Conservation (phyloP, 2,888 invertebrate genomes). For the Ochlodes sylvanus region DNA sequence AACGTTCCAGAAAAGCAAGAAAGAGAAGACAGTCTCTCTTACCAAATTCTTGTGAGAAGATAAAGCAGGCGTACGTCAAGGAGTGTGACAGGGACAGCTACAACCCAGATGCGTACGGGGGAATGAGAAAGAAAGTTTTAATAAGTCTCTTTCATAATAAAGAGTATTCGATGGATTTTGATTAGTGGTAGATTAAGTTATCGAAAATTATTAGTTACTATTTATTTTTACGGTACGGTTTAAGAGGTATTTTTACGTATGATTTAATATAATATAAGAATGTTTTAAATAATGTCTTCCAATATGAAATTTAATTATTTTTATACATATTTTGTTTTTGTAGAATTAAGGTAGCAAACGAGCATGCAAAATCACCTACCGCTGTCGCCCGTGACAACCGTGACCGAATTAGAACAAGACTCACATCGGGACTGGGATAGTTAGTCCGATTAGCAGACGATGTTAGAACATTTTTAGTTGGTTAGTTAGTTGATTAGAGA, state of each 20-base stretch:
- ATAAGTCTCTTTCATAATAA: constrained; percentile 71
- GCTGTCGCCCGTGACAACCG: too few species aligned
- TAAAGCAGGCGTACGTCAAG: constrained; percentile 64
- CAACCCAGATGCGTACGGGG: constrained; percentile 56
- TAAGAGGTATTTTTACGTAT: not conserved
- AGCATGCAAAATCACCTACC: too few species aligned
- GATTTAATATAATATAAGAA: not conserved
- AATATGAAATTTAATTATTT: not conserved
- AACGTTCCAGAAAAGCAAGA: constrained; percentile 52
- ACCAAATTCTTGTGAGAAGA: constrained; percentile 60
- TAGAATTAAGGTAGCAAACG: too few species aligned
- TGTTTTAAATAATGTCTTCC: not conserved
- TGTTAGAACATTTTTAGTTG: too few species aligned
- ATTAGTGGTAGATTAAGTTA: constrained; percentile 26
- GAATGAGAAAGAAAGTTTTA: constrained; percentile 67
- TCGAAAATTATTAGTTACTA: not conserved
- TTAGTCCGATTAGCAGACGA: too few species aligned
- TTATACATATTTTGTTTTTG: too few species aligned
- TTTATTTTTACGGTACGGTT: too few species aligned
- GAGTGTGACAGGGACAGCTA: constrained; percentile 64
- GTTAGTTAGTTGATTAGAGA: too few species aligned
- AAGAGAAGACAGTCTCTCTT: constrained; percentile 66
- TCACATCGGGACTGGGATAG: too few species aligned
- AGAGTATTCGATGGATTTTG: constrained; percentile 69
- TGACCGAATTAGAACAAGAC: too few species aligned